These are phyloP conservation scores for Myotis myotis DNA, from an alignment of 2,797 vertebrate species.

Conservation along the genomic window DNA sequence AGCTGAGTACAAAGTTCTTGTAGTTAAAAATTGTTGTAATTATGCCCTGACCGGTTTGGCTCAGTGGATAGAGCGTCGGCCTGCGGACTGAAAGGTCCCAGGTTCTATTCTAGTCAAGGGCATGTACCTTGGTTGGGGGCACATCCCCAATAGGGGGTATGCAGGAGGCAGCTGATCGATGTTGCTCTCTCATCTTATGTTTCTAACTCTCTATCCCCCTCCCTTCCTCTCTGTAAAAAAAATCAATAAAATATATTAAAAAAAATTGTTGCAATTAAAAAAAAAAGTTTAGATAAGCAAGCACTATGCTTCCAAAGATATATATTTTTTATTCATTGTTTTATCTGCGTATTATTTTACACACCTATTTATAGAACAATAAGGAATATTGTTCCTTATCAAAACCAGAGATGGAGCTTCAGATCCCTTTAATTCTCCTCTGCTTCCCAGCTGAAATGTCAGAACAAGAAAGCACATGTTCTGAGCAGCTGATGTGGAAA, in stretches of 20 bases:
- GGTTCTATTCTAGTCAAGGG: too few relatives aligned
- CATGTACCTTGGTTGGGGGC: too few relatives aligned
- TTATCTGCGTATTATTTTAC: conserved; percentile 35
- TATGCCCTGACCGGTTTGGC: too few relatives aligned
- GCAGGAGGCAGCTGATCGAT: too few relatives aligned
- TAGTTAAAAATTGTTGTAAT: background rate
- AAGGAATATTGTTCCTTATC: conserved; percentile 16
- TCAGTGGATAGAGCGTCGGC: too few relatives aligned
- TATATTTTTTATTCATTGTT: background rate
- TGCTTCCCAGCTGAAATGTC: conserved; percentile 5
- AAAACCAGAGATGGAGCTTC: conserved; percentile 9
- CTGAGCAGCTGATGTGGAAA: conserved; percentile 1
- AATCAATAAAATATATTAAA: too few relatives aligned
- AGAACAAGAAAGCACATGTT: conserved; percentile 18
- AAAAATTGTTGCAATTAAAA: background rate
- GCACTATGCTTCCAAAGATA: background rate
- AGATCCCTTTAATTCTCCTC: conserved; percentile 12
- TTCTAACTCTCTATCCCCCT: too few relatives aligned
- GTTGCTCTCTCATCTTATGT: too few relatives aligned
- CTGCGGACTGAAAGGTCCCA: too few relatives aligned
- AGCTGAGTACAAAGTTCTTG: background rate
- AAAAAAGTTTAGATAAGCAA: conserved; percentile 5
- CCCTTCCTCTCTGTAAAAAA: too few relatives aligned
- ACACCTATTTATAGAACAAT: conserved; percentile 47
- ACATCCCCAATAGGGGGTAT: too few relatives aligned